Evolutionary conservation across 2,797 vertebrate species (phyloP), one percentile per base, ranked within the genome.

Genomic region (Pelochelys cantorii): DNA sequence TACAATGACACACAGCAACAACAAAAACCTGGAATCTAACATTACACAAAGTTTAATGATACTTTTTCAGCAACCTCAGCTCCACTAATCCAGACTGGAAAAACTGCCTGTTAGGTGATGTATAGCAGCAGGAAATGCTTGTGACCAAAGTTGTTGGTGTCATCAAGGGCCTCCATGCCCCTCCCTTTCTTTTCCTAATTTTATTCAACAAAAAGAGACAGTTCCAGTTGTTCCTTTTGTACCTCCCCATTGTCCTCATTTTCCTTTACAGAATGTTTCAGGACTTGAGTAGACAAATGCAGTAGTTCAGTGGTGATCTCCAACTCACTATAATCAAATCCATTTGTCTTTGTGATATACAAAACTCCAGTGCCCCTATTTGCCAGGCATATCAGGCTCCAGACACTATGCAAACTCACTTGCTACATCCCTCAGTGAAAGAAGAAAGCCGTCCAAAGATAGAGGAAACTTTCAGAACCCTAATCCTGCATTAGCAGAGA

Each of bases 1-100:
- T 57, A 90, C 93, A 95, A 95, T 93, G 81, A 83, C 57, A 74
- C 29, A 42, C 79, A 87, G 60, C 54, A 87, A 57, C 17, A 81
- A 87, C 48, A 81, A 59, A 75, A 54, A 65, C 10, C 4, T 83
- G 86, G 53, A 83, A 86, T 52, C 82, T 91, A 88, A 54, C 10
- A 22, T 81, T 92, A 42, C 84, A 56, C 80, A 81, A 37, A 13
- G 5, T 37, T 81, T 65, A 87, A 81, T 23, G 29, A 15, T 88
- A 29, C 29, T 60, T 52, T 2, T 79, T 87, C 68, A 56, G 34
- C n/a, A 11, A 15, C 29, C n/a, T 79, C 80, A 74, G 37, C 53
- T 22, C 65, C 55, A 23, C 25, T 15, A 18, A 60, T 48, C 53
- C 57, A 62, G 1, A 68, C 42, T 3, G 53, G 54, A 34, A 27